Conservation (phyloP, 1,140 invertebrate species). For the Lepidurus packardi region DNA sequence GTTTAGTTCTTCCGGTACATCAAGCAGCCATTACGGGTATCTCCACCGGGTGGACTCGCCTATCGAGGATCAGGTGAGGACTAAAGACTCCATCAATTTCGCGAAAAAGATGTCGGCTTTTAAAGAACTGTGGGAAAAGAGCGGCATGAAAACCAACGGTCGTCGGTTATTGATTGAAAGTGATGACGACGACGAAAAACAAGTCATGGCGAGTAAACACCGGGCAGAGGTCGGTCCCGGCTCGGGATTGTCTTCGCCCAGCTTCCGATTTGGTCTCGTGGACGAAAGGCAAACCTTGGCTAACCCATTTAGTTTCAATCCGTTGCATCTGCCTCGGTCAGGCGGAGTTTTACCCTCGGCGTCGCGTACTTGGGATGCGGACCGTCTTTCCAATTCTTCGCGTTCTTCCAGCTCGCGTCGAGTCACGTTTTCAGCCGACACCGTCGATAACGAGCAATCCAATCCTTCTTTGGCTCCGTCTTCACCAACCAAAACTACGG, state of each 20-base stretch:
- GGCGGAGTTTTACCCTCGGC: background rate
- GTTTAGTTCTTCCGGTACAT: background rate
- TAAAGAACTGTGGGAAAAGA: constrained; percentile 32
- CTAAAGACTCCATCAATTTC: background rate
- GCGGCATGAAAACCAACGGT: background rate
- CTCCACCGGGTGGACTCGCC: background rate
- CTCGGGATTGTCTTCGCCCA: constrained; percentile 26
- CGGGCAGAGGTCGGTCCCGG: constrained; percentile 17
- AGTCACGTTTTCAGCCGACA: constrained; percentile 33
- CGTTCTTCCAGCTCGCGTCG: constrained; percentile 33
- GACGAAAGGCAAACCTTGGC: constrained; percentile 20
- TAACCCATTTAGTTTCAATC: background rate
- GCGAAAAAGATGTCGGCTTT: constrained; percentile 26
- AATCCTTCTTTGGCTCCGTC: background rate
- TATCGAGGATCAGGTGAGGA: background rate
- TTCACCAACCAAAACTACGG: background rate
- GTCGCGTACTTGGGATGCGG: constrained; percentile 25
- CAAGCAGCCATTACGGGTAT: background rate
- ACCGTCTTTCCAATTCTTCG: constrained; percentile 28
- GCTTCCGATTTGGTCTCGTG: constrained; percentile 1
- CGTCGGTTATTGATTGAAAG: constrained; percentile 23
- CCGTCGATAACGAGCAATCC: constrained; percentile 32
- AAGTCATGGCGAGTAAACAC: background rate
- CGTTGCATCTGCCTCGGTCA: constrained; percentile 7
- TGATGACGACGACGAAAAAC: constrained; percentile 28